Conservation (phyloP, 2,113 vertebrate species). For the Microtus richardsoni region DNA sequence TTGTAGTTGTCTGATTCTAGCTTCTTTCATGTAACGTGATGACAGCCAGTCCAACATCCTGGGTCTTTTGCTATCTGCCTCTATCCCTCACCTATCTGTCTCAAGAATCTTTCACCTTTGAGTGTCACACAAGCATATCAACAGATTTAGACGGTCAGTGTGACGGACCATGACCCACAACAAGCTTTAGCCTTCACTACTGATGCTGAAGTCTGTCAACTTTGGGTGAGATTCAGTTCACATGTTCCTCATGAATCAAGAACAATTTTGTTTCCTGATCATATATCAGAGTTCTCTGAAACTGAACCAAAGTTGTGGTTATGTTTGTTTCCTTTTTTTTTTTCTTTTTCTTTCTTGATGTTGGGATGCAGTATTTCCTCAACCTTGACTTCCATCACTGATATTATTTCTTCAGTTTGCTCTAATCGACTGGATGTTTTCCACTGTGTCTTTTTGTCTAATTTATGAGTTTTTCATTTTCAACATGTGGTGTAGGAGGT, state of each 20-base stretch:
- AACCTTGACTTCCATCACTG: neutral
- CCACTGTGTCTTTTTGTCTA: neutral
- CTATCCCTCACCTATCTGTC: neutral
- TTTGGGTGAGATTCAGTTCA: neutral
- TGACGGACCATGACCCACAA: neutral
- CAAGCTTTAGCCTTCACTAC: neutral
- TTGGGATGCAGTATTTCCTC: neutral
- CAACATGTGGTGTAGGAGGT: too few species aligned
- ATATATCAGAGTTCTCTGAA: neutral
- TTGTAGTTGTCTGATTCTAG: neutral
- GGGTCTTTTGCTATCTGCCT: neutral
- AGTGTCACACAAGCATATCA: neutral
- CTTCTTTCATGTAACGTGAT: neutral
- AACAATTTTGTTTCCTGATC: neutral
- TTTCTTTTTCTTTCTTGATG: neutral
- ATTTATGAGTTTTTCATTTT: neutral
- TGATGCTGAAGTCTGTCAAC: too few species aligned
- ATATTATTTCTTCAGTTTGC: neutral
- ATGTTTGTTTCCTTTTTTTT: neutral
- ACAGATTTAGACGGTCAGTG: neutral
- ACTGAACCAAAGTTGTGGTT: neutral
- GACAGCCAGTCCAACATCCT: neutral
- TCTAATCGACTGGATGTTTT: neutral
- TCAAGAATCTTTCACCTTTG: neutral
- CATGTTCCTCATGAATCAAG: neutral